Base-by-base conservation (phyloP, 2,797 vertebrate species). In the Pelodytes ibericus region DNA sequence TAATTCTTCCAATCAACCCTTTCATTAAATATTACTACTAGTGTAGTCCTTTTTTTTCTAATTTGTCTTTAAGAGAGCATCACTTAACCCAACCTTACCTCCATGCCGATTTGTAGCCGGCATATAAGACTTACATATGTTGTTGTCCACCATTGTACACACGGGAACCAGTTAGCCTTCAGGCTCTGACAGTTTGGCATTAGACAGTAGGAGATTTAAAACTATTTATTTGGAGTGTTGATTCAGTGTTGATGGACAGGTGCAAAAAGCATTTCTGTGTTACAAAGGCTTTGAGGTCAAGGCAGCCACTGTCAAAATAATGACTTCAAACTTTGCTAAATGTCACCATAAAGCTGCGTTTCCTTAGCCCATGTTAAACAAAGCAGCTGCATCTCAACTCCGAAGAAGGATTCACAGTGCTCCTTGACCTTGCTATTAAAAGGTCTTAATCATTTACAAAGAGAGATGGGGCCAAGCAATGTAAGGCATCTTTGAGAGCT, bases 281-380 rank as follows among this genome's bases (percentile, higher is more conserved):
- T 10, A 13, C 27, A 31, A 22, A 72, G 56, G 41, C 47, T 83
- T 81, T 66, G 9, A 83, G 77, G 83, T 84, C 78, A 85, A 20
- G 80, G 80, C 59, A 83, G 72, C 71, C 80, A 25, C 80, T 84
- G 59, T 83, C 78, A 81, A 82, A 87, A 73, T 80, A 85, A 77
- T 47, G 39, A 80, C 79, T 85, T 72, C 25, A 77, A 29, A 39
- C 74, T 67, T 56, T 85, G 39, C 61, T 81, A 80, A 84, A 83
- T 80, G 72, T 80, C 84, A 82, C 51, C 44, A 39, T 57, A 72
- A 70, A 80, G 61, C 83, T 66, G 82, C 59, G 73, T 86, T 84
- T 81, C 66, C 81, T 56, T 86, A 69, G 76, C 76, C 87, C 75
- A 61, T 75, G 82, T 83, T 87, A 85, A 85, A 84, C 61, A 59